phyloP scores from a whole-genome alignment of 2,888 invertebrate genomes.

The Leptinotarsa haldemani region DNA sequence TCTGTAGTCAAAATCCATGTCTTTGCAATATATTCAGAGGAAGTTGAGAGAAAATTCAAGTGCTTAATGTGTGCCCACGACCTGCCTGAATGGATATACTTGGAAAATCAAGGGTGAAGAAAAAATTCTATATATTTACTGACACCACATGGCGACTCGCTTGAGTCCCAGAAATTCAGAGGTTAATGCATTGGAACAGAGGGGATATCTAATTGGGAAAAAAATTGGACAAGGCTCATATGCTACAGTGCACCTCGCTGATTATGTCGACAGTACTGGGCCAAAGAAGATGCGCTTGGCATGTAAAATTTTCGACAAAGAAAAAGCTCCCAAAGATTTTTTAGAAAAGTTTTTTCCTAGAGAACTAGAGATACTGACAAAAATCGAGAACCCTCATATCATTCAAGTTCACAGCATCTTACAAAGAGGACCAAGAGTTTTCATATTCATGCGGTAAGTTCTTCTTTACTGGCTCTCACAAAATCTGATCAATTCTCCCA shows the following conservation, averaged over 20 bases:
- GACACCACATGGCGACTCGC: conserved; percentile 73
- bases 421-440: conserved; percentile 84
- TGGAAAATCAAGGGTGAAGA: conserved; percentile 47
- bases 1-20: conserved; percentile 49
- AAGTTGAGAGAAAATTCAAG: conserved; percentile 43
- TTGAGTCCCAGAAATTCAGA: conserved; percentile 84
- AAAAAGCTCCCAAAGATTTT: conserved; percentile 89
- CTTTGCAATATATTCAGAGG: conserved; percentile 41
- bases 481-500: conserved; percentile 19
- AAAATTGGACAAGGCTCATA: conserved; percentile 94
- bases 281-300: conserved; percentile 82
- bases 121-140: conserved; percentile 37
- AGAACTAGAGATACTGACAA: conserved; percentile 89
- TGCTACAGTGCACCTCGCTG: conserved; percentile 89
- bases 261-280: conserved; percentile 79
- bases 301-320: conserved; percentile 92
- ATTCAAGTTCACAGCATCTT: conserved; percentile 90
- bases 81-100: conserved; percentile 50
- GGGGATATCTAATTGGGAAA: conserved; percentile 82
- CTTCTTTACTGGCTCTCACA: neutral
- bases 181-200: conserved; percentile 84
- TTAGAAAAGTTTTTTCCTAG: conserved; percentile 93
- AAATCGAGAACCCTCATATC: conserved; percentile 90
- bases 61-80: conserved; percentile 43
- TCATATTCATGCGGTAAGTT: conserved; percentile 84